These are phyloP conservation scores for Doris montereyensis DNA, from an alignment of 2,888 invertebrate species.

Conservation along the genomic window DNA sequence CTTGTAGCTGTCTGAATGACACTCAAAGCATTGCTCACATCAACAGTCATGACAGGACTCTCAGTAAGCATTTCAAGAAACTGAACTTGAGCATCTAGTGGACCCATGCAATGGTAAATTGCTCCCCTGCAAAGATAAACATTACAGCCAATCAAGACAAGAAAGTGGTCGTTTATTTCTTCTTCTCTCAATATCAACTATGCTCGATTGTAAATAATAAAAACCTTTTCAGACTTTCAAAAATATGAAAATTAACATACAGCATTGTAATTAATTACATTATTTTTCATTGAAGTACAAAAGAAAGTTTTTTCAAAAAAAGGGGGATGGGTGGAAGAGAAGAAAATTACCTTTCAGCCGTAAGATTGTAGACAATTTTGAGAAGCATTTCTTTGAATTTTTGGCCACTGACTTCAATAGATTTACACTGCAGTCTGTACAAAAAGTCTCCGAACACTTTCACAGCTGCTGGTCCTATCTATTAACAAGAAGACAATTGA, in stretches of 20 bases:
- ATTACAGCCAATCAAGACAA: too few relatives aligned
- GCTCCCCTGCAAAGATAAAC: slow-evolving; percentile 73
- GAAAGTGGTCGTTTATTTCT: too few relatives aligned
- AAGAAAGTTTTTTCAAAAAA: too few relatives aligned
- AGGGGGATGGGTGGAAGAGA: not conserved
- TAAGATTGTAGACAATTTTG: slow-evolving; percentile 81
- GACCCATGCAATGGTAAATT: slow-evolving; percentile 73
- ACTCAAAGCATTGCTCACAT: slow-evolving; percentile 82
- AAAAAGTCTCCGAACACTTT: slow-evolving; percentile 82
- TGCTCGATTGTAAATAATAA: too few relatives aligned
- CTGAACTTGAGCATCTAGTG: slow-evolving; percentile 84
- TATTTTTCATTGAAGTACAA: too few relatives aligned
- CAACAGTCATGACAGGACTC: slow-evolving; percentile 80
- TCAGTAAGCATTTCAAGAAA: slow-evolving; percentile 80
- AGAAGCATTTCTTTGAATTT: slow-evolving; percentile 80
- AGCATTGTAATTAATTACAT: too few relatives aligned
- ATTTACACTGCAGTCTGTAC: slow-evolving; percentile 80
- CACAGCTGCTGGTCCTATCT: slow-evolving; percentile 86
- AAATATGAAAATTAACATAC: too few relatives aligned
- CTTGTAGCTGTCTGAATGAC: slow-evolving; percentile 81
- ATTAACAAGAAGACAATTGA: slow-evolving; percentile 40
- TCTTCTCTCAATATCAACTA: too few relatives aligned
- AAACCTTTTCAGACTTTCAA: too few relatives aligned
- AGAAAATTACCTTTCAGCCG: slow-evolving; percentile 78
- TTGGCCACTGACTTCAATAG: slow-evolving; percentile 75